These are phyloP conservation scores for Morpho deidamia DNA, from an alignment of 2,888 invertebrate genomes.

Conservation along the genomic window DNA sequence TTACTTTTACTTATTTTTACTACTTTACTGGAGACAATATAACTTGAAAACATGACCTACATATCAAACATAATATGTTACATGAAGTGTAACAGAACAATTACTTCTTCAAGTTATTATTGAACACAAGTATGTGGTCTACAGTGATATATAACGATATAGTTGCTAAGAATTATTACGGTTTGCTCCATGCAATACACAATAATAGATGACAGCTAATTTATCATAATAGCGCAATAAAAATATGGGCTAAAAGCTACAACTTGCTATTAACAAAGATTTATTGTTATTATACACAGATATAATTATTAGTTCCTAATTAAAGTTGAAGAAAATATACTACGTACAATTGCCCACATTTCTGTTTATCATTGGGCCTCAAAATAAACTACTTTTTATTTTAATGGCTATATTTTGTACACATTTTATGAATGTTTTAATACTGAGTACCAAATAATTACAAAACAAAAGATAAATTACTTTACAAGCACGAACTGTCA, in stretches of 20 bases:
- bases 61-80: no score
- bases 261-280: constrained; percentile 4
- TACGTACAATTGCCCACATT: neutral
- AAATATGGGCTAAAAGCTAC: constrained; percentile 2
- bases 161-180: constrained; percentile 8
- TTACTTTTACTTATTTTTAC: no score
- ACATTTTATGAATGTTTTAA: no score
- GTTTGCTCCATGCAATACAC: constrained; percentile 2
- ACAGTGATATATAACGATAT: constrained; percentile 4
- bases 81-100: no score
- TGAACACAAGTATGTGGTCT: constrained; percentile 4
- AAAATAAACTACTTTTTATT: no score
- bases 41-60: no score
- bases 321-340: neutral
- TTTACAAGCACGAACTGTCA: no score
- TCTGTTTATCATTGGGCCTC: no score
- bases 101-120: constrained; percentile 2
- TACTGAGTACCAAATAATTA: no score
- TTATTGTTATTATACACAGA: neutral
- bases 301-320: constrained; percentile 2
- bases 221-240: constrained; percentile 13
- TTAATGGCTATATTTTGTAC: no score
- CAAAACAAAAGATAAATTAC: no score
- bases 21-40: no score
- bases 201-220: constrained; percentile 9